Percentiles rank a stretch among this genome's conserved stretches.
These are phyloP conservation scores for Choloepus didactylus DNA, from an alignment of 2,797 vertebrate species.

Conservation along the genomic window DNA sequence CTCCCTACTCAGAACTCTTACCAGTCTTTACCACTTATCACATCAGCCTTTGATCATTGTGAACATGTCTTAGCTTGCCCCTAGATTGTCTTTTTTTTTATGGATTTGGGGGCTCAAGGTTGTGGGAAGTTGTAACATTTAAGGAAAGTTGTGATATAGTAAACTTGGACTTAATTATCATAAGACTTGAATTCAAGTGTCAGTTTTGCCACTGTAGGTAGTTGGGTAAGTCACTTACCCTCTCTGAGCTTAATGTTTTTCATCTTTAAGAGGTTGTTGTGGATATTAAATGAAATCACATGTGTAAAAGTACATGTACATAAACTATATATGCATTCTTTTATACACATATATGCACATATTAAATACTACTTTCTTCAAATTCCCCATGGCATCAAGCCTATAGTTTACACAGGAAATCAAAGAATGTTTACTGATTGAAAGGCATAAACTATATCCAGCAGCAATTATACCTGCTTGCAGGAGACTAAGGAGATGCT, in stretches of 20 bases:
- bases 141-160: neutral
- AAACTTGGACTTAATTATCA: neutral
- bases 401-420: neutral
- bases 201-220: neutral
- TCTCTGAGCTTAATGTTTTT: neutral
- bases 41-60: neutral
- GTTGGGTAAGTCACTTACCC: neutral
- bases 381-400: neutral
- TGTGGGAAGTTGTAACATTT: neutral
- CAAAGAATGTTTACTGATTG: neutral
- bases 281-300: neutral
- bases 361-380: neutral
- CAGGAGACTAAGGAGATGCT: neutral
- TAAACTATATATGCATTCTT: neutral
- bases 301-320: neutral
- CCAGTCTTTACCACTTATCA: neutral
- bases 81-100: neutral
- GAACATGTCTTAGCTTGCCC: neutral
- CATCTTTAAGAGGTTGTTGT: neutral
- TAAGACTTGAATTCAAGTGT: neutral
- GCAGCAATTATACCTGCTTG: conserved; percentile 2
- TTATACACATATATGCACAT: too few species aligned
- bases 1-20: neutral
- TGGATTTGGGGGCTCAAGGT: neutral
- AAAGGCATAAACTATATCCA: neutral